Percentiles rank a stretch among this genome's conserved stretches.
Evolutionary conservation across 2,797 vertebrate genomes (phyloP).

Genomic region (Neosilurus hyrtlii): DNA sequence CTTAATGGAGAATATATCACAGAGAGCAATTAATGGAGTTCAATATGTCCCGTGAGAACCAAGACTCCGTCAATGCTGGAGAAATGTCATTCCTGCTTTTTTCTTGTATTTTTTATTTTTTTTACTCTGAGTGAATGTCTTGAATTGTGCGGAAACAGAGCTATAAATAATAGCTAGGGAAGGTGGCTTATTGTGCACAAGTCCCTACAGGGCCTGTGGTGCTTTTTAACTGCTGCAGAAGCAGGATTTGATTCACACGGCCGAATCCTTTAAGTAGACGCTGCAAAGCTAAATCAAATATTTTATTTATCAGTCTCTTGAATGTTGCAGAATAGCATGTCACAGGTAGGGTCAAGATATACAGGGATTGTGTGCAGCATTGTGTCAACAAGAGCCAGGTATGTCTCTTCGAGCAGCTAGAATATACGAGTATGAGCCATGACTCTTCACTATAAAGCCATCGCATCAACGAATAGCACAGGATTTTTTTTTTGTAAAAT

Average conservation of each 20-base stretch:
- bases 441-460: conserved; percentile 34
- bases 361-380: conserved; percentile 41
- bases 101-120: background rate
- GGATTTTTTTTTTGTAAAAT: conserved; percentile 24
- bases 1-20: conserved; percentile 46
- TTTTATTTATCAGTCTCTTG: conserved; percentile 54
- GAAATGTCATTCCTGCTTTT: conserved; percentile 40
- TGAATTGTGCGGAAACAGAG: conserved; percentile 49
- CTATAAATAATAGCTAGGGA: conserved; percentile 57
- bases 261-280: conserved; percentile 49
- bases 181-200: conserved; percentile 44
- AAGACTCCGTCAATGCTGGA: conserved; percentile 45
- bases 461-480: conserved; percentile 1
- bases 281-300: conserved; percentile 55
- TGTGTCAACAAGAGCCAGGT: conserved; percentile 36
- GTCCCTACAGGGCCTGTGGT: conserved; percentile 41
- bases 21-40: conserved; percentile 44
- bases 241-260: conserved; percentile 49
- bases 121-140: conserved; percentile 26
- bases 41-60: conserved; percentile 43
- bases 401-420: conserved; percentile 30
- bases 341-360: conserved; percentile 49
- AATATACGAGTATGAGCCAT: conserved; percentile 41
- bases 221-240: conserved; percentile 46
- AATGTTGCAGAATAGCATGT: conserved; percentile 47